Evolutionary conservation across 1,140 invertebrate genomes (phyloP).

Genomic region (Eueides isabella): DNA sequence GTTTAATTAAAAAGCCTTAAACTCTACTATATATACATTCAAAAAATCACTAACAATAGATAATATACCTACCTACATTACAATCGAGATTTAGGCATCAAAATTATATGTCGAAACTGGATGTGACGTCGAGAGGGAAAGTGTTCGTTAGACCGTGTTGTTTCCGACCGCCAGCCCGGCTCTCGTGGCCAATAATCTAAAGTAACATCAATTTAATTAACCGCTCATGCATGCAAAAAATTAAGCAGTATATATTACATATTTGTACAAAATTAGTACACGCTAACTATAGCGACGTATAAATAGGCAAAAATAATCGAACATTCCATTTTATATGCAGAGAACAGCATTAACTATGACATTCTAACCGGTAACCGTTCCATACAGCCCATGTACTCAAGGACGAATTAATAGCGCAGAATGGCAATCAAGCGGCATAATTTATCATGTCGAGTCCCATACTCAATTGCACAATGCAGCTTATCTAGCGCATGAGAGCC

Average conservation of each 20-base stretch:
- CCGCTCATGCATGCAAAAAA: slow-evolving; percentile 1
- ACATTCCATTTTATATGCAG: not conserved
- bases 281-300: not conserved
- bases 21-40: too few relatives aligned
- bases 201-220: slow-evolving; percentile 49
- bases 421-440: slow-evolving; percentile 58
- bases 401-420: slow-evolving; percentile 73
- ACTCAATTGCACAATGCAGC: slow-evolving; percentile 73
- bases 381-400: slow-evolving; percentile 59
- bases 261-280: not conserved
- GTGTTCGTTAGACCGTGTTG: slow-evolving; percentile 59
- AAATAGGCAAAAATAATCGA: not conserved
- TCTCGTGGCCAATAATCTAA: not conserved
- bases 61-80: too few relatives aligned
- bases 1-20: too few relatives aligned
- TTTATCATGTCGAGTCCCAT: slow-evolving; percentile 62
- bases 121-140: slow-evolving; percentile 69
- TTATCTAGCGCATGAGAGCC: slow-evolving; percentile 70
- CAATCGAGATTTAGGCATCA: slow-evolving; percentile 2
- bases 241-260: not conserved
- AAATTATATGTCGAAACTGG: slow-evolving; percentile 35
- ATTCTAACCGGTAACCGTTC: slow-evolving; percentile 42
- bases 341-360: slow-evolving; percentile 22
- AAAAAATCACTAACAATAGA: too few relatives aligned
- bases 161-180: slow-evolving; percentile 51